Evolutionary conservation across 2,888 invertebrate genomes (phyloP), one percentile per base, ranked within the genome.

Genomic region (Hartigia nigra): DNA sequence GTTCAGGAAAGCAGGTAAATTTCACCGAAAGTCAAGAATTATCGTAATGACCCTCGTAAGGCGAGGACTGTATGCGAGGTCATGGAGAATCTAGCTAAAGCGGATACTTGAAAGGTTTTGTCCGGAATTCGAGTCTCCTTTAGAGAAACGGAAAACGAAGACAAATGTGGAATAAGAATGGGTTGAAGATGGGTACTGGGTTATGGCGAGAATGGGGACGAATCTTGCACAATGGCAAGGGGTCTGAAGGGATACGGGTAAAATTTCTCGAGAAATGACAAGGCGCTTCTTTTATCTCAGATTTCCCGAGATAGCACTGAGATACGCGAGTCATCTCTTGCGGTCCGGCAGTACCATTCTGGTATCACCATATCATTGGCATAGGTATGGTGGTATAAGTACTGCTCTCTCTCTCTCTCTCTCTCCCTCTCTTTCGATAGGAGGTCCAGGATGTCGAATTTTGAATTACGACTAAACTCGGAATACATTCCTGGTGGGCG

Each of bases 201-300:
- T 23, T 23, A 14, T 55, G 9, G 55, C 23, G 23, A 55, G 55
- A 9, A 55, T 23, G 9, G 55, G 55, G 23, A 55, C 23, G 23
- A 55, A 55, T 55, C 23, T 2, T 55, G 23, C 55, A 55, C 1
- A 9, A 55, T 9, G 55, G 23, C 9, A 0, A 23, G 55, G 23
- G 55, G 55, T 55, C 23, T 5, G 55, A 23, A 23, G 55, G 23
- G 55, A 9, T 55, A 14, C 23, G 55, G 23, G 23, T 23, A 55
- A 55, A 55, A 55, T 55, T 55, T 55, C 55, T 55, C 23, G 55
- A 78, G 82, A 81, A 85, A 84, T 82, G 85, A 83, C 83, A 80
- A 76, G 80, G 79, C 79, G 81, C 83, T 81, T 84, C 81, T 85
- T 82, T 85, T 85, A 84, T 84, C 85, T 80, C 80, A 79, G 79